A percentile compares a stretch with the other conserved stretches of the same genome.
Evolutionary conservation across 2,797 vertebrate species (phyloP).

Genomic region (Ibycter americanus): DNA sequence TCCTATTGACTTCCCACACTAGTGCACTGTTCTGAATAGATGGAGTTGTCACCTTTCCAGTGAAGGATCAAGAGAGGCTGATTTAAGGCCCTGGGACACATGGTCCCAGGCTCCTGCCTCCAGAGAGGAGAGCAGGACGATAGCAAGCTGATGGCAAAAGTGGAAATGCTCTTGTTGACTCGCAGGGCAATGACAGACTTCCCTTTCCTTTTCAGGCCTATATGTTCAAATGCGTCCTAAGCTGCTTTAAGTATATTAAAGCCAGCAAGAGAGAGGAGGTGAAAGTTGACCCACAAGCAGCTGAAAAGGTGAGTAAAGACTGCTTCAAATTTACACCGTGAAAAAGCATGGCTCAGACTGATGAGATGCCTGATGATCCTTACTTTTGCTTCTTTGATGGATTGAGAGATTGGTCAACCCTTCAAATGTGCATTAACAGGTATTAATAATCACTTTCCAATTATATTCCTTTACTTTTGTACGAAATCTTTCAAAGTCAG

Average conservation of each 20-base stretch:
- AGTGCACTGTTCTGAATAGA: too few relatives aligned
- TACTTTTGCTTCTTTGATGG: neutral
- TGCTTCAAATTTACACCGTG: neutral
- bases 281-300: neutral
- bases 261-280: neutral
- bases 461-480: neutral
- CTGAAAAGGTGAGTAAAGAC: slow-evolving; percentile 61
- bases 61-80: neutral
- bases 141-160: neutral
- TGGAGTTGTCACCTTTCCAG: neutral
- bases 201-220: slow-evolving; percentile 63
- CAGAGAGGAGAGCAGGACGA: neutral
- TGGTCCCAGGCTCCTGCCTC: neutral
- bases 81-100: neutral
- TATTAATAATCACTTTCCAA: neutral
- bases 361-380: neutral
- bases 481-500: neutral
- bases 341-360: neutral
- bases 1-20: neutral
- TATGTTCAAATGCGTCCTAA: slow-evolving; percentile 77
- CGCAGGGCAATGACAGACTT: neutral
- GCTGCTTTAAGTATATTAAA: slow-evolving; percentile 71
- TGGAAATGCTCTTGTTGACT: neutral
- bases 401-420: neutral
- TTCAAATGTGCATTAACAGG: neutral